These are phyloP conservation scores for Proales similis DNA, from an alignment of 1,140 invertebrate genomes.

Conservation along the genomic window DNA sequence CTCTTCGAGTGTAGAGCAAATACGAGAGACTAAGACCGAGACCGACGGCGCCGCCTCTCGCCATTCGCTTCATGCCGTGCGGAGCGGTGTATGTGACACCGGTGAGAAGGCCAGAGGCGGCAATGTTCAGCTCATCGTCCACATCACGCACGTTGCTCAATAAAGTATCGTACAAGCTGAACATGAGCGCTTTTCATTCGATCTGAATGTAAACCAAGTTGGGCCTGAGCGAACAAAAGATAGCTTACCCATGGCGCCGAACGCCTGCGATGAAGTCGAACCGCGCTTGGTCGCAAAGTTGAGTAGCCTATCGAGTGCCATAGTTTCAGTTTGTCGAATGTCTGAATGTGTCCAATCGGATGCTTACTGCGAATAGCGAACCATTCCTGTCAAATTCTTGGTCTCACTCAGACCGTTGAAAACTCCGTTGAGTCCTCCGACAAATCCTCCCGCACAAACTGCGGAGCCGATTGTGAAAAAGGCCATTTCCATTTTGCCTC, in stretches of 20 bases:
- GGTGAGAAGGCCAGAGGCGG: constrained; percentile 15
- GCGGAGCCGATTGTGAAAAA: constrained; percentile 35
- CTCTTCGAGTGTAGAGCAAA: constrained; percentile 18
- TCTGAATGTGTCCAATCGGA: not conserved
- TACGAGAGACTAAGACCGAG: constrained; percentile 35
- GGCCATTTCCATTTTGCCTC: constrained; percentile 38
- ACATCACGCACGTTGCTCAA: constrained; percentile 28
- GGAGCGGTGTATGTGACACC: constrained; percentile 29
- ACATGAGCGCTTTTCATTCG: constrained; percentile 34
- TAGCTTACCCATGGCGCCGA: constrained; percentile 16
- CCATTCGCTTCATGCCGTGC: constrained; percentile 15
- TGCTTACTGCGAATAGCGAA: constrained; percentile 27
- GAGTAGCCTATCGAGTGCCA: constrained; percentile 10
- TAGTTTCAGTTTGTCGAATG: not conserved
- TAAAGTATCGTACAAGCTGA: constrained; percentile 35
- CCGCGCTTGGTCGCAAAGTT: constrained; percentile 32
- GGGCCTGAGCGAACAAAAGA: not conserved
- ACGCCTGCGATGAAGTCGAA: constrained; percentile 16
- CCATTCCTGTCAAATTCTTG: constrained; percentile 26
- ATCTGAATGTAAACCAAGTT: not conserved
- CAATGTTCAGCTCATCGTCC: constrained; percentile 30
- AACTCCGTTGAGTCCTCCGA: constrained; percentile 17
- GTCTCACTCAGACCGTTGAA: constrained; percentile 17
- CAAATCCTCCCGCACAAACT: constrained; percentile 29
- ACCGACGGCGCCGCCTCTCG: constrained; percentile 29